Evolutionary conservation across 2,113 vertebrate genomes (phyloP), one percentile per base, ranked within the genome.

Genomic region (Hucho hucho): DNA sequence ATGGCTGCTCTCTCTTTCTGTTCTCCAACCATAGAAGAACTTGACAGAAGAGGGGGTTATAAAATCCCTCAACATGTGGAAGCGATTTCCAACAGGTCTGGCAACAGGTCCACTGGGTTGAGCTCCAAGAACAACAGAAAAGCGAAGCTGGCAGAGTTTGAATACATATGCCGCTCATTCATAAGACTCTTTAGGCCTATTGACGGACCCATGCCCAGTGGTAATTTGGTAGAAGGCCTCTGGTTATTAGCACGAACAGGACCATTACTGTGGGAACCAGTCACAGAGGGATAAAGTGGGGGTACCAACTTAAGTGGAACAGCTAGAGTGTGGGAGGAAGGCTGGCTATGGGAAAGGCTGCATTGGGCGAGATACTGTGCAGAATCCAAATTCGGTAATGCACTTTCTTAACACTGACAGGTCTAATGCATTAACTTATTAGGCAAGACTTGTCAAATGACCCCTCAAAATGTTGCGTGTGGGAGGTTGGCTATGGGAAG

Each of bases 61-160:
- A 53, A 73, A 79, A 84, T 82, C 80, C 67, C 49, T 87, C 82
- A 89, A 86, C 87, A 88, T 89, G 87, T 89, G 88, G 79, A 84
- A 89, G 84, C 84, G 73, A 87, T 89, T 88, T 87, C 82, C 77
- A 70, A 81, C 72, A 68, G 75, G 26, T 79, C 80, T 80, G 84
- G 75, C 79, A 84, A 87, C 76, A 66, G 5, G 12, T 75, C 49
- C 74, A 32, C 3, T 20, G 26, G 22, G 43, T 67, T 69, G 25
- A 16, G 64, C 47, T 87, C 87, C 84, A 90, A 87, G 46, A 87
- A 77, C 84, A 89, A 89, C 81, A 89, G 65, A 81, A 81, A 80
- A 59, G 78, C 81, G 77, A 81, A 72, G 70, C 76, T 85, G 79
- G 80, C 79, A 79, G 78, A 82, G 85, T 86, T 90, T 86, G 87